phyloP scores from a whole-genome alignment of 2,797 vertebrate genomes.

The Enteromius paludinosus region DNA sequence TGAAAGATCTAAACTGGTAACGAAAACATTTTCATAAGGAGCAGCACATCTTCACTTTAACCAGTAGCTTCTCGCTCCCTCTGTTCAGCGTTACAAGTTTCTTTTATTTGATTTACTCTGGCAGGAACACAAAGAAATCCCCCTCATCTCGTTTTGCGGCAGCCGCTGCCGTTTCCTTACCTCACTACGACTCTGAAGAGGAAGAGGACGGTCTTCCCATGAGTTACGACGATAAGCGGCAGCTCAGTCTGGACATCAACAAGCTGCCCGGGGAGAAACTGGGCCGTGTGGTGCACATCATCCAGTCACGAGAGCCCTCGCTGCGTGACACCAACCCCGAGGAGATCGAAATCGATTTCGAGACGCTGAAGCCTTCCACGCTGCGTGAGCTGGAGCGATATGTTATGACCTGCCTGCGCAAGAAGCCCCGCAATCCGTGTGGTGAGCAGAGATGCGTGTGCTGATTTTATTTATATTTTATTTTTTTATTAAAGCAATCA shows the following conservation, averaged over 20 bases:
- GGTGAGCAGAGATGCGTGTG: slow-evolving; percentile 75
- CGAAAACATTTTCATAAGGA: not conserved
- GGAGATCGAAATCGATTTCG: slow-evolving; percentile 95
- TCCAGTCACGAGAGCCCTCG: slow-evolving; percentile 91
- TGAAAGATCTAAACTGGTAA: not conserved
- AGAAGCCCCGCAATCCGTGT: slow-evolving; percentile 90
- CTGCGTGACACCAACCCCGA: slow-evolving; percentile 93
- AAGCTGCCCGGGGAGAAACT: slow-evolving; percentile 93
- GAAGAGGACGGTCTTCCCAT: slow-evolving; percentile 93
- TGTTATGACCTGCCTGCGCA: slow-evolving; percentile 90
- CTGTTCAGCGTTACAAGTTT: not conserved
- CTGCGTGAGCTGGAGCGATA: slow-evolving; percentile 92
- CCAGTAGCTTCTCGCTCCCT: not conserved
- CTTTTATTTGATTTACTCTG: not conserved
- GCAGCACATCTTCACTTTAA: not conserved
- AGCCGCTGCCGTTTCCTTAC: slow-evolving; percentile 62
- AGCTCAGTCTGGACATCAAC: slow-evolving; percentile 94
- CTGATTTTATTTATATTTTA: too few species aligned
- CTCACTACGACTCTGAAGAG: slow-evolving; percentile 87
- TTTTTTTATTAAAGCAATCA: too few species aligned
- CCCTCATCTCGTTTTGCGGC: slow-evolving; percentile 42
- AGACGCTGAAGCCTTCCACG: slow-evolving; percentile 92
- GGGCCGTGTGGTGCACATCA: slow-evolving; percentile 94
- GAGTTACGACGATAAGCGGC: slow-evolving; percentile 92
- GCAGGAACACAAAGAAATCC: slow-evolving; percentile 82